A percentile compares a stretch with the other conserved stretches of the same genome.
Evolutionary conservation across 2,797 vertebrate genomes (phyloP).

Genomic region (Phataginus tetradactyla): DNA sequence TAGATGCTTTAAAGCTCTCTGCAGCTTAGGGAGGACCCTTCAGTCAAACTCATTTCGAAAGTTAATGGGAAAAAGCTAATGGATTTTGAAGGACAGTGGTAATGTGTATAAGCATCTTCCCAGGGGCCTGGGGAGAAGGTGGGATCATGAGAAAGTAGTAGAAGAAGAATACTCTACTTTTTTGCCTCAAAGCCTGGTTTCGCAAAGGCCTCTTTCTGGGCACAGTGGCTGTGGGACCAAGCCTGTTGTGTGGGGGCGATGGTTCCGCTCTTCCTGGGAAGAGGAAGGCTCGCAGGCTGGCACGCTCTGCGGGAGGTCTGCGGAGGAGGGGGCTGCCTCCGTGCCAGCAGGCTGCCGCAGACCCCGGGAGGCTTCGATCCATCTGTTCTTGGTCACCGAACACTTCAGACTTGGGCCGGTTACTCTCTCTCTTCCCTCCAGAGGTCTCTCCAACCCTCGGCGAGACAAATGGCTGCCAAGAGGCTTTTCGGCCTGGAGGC

Average conservation of each 20-base stretch:
- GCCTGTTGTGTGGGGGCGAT: not conserved
- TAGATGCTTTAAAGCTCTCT: constrained; percentile 33
- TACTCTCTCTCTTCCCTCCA: not conserved
- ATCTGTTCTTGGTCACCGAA: not conserved
- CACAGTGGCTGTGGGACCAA: not conserved
- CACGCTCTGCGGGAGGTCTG: accelerated
- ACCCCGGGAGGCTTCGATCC: not conserved
- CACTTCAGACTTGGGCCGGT: not conserved
- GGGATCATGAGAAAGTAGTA: not conserved
- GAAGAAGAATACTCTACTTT: not conserved
- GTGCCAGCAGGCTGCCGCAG: accelerated
- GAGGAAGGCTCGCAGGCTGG: not conserved
- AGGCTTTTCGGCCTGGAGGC: not conserved
- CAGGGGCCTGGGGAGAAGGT: not conserved
- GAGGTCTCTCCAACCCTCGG: not conserved
- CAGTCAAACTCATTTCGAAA: constrained; percentile 64
- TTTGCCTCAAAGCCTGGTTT: not conserved
- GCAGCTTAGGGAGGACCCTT: constrained; percentile 57
- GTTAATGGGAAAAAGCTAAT: constrained; percentile 77
- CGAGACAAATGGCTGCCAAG: not conserved
- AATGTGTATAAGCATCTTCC: constrained; percentile 30
- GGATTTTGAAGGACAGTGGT: constrained; percentile 59
- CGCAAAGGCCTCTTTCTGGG: not conserved
- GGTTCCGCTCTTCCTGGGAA: not conserved
- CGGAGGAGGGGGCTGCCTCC: not conserved